Evolutionary conservation across 2,797 vertebrate genomes (phyloP), one percentile per base, ranked within the genome.

Genomic region (Glyptemys insculpta): DNA sequence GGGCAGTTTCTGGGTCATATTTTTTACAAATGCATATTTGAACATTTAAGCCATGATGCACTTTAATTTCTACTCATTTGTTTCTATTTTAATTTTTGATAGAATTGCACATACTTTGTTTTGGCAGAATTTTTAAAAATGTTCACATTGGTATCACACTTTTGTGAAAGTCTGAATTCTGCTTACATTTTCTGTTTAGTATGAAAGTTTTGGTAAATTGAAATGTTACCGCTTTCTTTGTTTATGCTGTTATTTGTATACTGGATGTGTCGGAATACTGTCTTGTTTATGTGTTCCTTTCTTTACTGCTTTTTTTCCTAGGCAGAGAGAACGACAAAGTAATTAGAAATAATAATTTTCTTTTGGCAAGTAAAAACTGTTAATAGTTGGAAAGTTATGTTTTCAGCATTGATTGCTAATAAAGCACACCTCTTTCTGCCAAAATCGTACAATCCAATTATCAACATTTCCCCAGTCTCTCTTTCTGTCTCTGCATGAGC

Each of bases 391-490:
- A 98, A 98, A 98, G 98, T 98, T 98, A 94, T 97, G 96, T 97
- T 97, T 98, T 97, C 52, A 1, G 97, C 93, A 91, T 96, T 96
- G 95, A 97, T 90, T 95, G 96, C 98, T 98, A 97, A 98, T 98
- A 98, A 98, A 98, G 97, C 97, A 96, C 94, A 91, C 97, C 98
- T 97, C 95, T 98, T 97, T 93, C 97, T 98, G 98, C 98, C 98
- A 98, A 98, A 98, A 97, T 97, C 94, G 93, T 96, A 94, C 97
- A 94, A 93, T 98, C 97, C 98, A 98, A 98, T 98, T 98, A 98
- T 94, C 93, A 44, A 47, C 94, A 96, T 97, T 97, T 97, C 91
- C 92, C 95, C 0, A 0, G 89, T 86, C 90, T 97, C 95, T 96
- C 52, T 18, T 86, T 88, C 83, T 93, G 88, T 85, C 93, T 96